phyloP scores from a whole-genome alignment of 2,113 vertebrate species.

The Paraplagusia blochii region DNA sequence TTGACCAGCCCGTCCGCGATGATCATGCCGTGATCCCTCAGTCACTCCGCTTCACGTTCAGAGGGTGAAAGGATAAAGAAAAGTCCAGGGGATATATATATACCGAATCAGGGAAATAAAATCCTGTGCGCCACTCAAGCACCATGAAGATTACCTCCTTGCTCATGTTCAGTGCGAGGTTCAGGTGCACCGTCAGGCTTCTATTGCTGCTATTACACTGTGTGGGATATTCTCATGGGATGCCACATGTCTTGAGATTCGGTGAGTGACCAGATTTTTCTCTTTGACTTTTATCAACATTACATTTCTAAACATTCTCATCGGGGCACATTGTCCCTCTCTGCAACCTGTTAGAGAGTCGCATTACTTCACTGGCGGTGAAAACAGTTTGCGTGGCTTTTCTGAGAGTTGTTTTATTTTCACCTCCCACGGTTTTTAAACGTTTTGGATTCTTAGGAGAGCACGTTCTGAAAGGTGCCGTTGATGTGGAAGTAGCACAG shows the following conservation, averaged over 20 bases:
- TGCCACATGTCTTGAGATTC: conserved; percentile 96
- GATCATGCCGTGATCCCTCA: conserved; percentile 93
- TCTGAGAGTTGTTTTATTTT: not conserved
- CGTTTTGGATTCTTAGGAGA: not conserved
- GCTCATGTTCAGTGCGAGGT: conserved; percentile 84
- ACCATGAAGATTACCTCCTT: conserved; percentile 91
- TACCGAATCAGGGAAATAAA: conserved; percentile 80
- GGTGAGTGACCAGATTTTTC: conserved; percentile 79
- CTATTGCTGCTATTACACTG: conserved; percentile 86
- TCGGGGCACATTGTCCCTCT: not conserved
- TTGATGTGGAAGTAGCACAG: conserved; percentile 5
- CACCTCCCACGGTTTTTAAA: not conserved
- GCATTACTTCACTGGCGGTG: conserved; percentile 3
- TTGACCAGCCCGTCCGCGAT: conserved; percentile 71
- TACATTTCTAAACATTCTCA: conserved; percentile 5
- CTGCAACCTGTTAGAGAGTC: conserved; percentile 26
- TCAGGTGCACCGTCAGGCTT: conserved; percentile 83
- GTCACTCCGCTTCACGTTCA: conserved; percentile 74
- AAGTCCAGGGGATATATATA: conserved; percentile 80
- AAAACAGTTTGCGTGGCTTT: conserved; percentile 6
- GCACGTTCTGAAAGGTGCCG: not conserved
- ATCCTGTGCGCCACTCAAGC: conserved; percentile 77
- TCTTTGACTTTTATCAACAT: conserved; percentile 37
- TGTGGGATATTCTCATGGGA: conserved; percentile 93
- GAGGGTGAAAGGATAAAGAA: conserved; percentile 15